Base-by-base conservation (phyloP, 2,113 vertebrate species). In the Larimichthys crocea region DNA sequence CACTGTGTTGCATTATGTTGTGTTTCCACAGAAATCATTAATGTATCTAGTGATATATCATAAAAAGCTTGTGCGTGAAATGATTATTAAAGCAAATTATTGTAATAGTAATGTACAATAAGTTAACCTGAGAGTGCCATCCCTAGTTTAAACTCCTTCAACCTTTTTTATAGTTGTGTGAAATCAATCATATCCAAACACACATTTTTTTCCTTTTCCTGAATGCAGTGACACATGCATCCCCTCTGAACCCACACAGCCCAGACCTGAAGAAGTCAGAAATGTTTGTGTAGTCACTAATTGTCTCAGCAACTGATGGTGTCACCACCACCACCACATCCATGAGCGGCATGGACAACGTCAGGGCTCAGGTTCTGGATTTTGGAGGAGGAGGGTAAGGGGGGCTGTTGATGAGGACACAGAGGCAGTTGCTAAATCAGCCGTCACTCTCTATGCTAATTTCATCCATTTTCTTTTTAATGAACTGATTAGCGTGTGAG, bases 381-480 rank as follows among this genome's bases (percentile, higher is more conserved):
- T 40, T 40, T 70, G 20, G 65, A 35, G 19, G 50, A 10, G 70
- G 50, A 24, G 66, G 63, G 29, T 29, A 44, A 29, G 14, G 59
- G 83, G 59, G 61, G 66, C 17, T 86, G 88, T 79, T 85, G 87
- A 83, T 81, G 83, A 91, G 90, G 92, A 91, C 88, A 93, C 86
- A 84, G 88, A 92, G 68, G 86, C 87, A 52, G 83, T 80, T 22
- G 87, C 89, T 93, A 93, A 94, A 94, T 95, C 92, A 94, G 89
- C 92, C 86, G 29, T 87, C 90, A 89, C 84, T 93, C 89, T 92
- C 84, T 94, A 92, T 93, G 92, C 90, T 93, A 94, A 94, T 95
- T 93, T 93, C 90, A 91, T 93, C 90, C 92, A 94, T 95, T 95
- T 95, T 94, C 90, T 94, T 95, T 94, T 95, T 95, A 95, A 95